Base-by-base conservation (phyloP, 2,113 vertebrate genomes). In the Antechinus flavipes region DNA sequence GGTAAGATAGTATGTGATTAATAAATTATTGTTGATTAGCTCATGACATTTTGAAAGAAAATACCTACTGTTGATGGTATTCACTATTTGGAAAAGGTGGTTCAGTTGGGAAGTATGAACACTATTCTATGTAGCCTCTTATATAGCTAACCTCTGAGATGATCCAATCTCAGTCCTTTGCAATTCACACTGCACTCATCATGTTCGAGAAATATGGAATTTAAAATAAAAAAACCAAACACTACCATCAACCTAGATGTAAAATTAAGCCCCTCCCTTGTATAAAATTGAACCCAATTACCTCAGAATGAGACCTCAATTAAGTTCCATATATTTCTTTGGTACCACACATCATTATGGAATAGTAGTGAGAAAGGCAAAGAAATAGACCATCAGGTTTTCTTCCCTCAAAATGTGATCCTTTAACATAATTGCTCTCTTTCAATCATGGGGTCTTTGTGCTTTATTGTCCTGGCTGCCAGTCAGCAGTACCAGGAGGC, bases 401-500 rank as follows among this genome's bases (percentile, higher is more conserved):
- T 23, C n/a, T 6, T 49, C 35, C 16, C 68, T 76, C 19, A 76
- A 76, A 76, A 76, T n/a, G 16, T 35, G 19, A 49, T 68, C 91
- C 90, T 90, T 3, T 46, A 90, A 52, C 68, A 95, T 93, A 96
- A 96, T 94, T 90, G 23, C 47, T n/a, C 4, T 97, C 90, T 61
- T 92, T 91, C 54, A 95, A 93, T 54, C 92, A 54, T 90, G 24
- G 61, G 90, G 84, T 94, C 96, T 98, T 91, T 93, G 97, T 94
- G 95, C 93, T 94, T 96, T 97, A 98, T 96, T 98, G 98, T 98
- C 96, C 97, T 94, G 68, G 94, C 54, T 92, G 58, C 89, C 53
- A 89, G 96, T 76, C 92, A 97, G 97, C 96, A 89, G 98, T 99
- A 98, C 98, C 98, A 99, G 98, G 46, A 97, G 97, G 97, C 90